Conservation (phyloP, 2,888 invertebrate species). For the Oscheius myriophilus region DNA sequence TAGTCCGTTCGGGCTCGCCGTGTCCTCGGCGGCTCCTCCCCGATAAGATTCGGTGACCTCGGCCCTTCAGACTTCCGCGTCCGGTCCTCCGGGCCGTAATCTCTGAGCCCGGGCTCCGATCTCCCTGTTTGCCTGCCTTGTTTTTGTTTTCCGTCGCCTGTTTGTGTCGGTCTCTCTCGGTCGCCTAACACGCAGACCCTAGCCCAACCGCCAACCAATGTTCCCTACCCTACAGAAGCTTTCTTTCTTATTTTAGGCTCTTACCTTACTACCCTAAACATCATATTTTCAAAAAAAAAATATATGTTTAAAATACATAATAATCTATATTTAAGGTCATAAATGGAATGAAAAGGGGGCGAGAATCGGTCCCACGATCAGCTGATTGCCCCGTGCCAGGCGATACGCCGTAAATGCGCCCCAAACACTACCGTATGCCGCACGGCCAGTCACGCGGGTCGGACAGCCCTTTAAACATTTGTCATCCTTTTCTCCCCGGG, state of each 20-base stretch:
- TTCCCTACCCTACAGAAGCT: no score
- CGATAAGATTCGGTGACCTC: constrained; percentile 28
- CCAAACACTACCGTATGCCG: constrained; percentile 13
- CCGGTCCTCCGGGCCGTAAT: constrained; percentile 2
- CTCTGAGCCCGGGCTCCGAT: constrained; percentile 16
- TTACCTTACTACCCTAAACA: no score
- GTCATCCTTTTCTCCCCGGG: constrained; percentile 11
- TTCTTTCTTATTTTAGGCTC: no score
- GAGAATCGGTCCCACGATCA: no score
- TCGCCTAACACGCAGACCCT: background rate
- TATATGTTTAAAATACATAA: no score
- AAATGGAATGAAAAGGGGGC: no score
- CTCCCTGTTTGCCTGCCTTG: constrained; percentile 19
- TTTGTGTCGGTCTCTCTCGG: constrained; percentile 24
- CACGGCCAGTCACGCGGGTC: constrained; percentile 13
- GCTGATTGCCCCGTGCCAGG: no score
- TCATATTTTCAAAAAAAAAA: no score
- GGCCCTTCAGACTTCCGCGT: constrained; percentile 7
- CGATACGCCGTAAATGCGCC: constrained; percentile 11
- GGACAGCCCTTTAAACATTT: constrained; percentile 26
- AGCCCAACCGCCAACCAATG: no score
- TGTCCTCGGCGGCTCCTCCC: constrained; percentile 18
- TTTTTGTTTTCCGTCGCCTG: constrained; percentile 26
- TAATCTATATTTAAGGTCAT: no score
- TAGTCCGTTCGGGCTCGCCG: no score